Evolutionary conservation across 2,113 vertebrate genomes (phyloP).

Genomic region (Oceanites oceanicus): DNA sequence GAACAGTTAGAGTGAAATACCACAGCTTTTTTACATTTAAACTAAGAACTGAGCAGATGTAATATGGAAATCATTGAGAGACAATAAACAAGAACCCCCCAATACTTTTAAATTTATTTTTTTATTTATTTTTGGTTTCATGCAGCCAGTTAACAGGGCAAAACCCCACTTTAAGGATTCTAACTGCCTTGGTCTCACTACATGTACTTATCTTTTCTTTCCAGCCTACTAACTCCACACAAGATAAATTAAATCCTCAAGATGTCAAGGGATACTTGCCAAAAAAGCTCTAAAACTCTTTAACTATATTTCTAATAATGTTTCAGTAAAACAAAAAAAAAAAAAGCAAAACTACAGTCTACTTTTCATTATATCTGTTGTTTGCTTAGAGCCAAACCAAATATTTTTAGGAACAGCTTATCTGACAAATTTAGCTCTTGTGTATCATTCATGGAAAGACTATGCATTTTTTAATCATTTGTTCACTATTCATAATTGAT

Average conservation of each 20-base stretch:
- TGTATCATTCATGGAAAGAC: background rate
- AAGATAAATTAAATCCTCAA: background rate
- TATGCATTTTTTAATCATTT: background rate
- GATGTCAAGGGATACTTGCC: background rate
- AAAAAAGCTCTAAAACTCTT: background rate
- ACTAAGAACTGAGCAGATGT: background rate
- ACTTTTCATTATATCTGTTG: background rate
- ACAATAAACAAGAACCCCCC: background rate
- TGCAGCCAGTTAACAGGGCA: background rate
- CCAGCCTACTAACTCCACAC: background rate
- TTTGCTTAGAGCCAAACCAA: background rate
- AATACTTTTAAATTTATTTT: background rate
- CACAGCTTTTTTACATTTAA: slow-evolving; percentile 5
- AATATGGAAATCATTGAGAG: background rate
- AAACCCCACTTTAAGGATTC: background rate
- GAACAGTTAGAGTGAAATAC: background rate
- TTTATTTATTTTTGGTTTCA: background rate
- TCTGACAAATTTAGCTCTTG: background rate
- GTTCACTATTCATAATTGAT: background rate
- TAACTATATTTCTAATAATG: background rate
- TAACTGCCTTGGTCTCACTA: background rate
- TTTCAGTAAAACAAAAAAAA: background rate
- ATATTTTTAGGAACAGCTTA: background rate
- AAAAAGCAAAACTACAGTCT: background rate
- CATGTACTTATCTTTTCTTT: background rate